Evolutionary conservation across 2,888 invertebrate genomes (phyloP), one percentile per base, ranked within the genome.

Genomic region (Pollenia angustigena): DNA sequence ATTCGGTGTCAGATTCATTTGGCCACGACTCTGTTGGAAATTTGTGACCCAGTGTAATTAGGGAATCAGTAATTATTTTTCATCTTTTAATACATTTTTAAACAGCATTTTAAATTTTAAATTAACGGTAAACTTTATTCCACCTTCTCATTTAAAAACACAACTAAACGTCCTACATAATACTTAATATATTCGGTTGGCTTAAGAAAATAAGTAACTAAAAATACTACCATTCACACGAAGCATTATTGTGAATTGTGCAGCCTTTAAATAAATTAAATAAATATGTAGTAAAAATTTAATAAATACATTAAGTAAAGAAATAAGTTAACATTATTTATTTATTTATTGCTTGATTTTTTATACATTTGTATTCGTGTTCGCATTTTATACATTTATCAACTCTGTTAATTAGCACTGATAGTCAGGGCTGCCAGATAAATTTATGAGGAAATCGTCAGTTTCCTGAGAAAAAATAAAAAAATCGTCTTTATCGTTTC

Each of bases 181-280:
- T 62, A 62, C 1, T 60, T 16, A 16, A 44, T 16, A 14, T n/a
- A 42, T 62, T 52, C n/a, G n/a, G 18, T 8, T 60, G 16, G 3
- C 14, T 23, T 12, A 32, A 2, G 0, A 46, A 66, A 40, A 7
- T 11, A 18, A 18, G 32, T 66, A 72, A 64, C 8, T 7, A 64
- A 48, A 75, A 54, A 75, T 75, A 14, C 68, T 52, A 44, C 64
- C n/a, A n/a, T 32, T 32, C 60, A 23, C 14, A 54, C 9, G 6
- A 4, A 40, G 10, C 0, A 16, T 23, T 56, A 81, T 80, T 80
- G 80, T 80, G 80, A 80, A 71, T 80, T 44, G 62, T 12, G 12
- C 7, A 12, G 1, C 2, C 14, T 23, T 32, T 40, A n/a, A 52
- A 60, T 23, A n/a, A 7, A 32, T 40, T 52, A 11, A 9, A 54